phyloP scores from a whole-genome alignment of 2,888 invertebrate genomes.

The Dinocampus coccinellae region DNA sequence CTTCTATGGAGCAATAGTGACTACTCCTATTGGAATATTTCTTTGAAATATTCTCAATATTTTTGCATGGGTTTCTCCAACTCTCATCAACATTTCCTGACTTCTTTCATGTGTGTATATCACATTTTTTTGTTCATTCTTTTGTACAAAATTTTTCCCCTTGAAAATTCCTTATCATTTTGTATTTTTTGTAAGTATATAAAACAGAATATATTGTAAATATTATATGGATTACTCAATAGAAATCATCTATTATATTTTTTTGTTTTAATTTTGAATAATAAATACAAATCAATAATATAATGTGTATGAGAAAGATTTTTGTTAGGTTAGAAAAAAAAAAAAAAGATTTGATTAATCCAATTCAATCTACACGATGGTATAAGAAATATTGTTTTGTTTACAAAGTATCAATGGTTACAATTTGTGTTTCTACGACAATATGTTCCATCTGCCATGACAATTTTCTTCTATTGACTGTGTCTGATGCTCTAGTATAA shows the following conservation, averaged over 20 bases:
- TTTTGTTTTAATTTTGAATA: no score
- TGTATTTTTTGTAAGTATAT: neutral
- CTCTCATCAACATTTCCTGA: neutral
- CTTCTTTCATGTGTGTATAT: neutral
- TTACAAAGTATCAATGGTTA: neutral
- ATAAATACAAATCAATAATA: no score
- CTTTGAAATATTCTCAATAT: neutral
- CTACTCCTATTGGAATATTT: no score
- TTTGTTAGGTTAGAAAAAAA: no score
- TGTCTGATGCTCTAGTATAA: neutral
- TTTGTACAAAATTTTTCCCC: neutral
- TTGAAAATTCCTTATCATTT: neutral
- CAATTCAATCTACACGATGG: neutral
- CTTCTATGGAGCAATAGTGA: neutral
- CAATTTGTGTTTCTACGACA: neutral
- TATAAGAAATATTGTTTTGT: neutral
- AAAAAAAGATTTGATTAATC: no score
- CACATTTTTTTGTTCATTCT: neutral
- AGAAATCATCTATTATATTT: neutral
- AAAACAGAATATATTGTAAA: neutral
- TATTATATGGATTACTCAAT: neutral
- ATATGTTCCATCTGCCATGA: slow-evolving; percentile 1
- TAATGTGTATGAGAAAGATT: no score
- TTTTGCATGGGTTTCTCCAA: neutral
- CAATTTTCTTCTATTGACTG: slow-evolving; percentile 2